A percentile compares a stretch with the other conserved stretches of the same genome.
Conservation (phyloP, 1,140 invertebrate species). For the Papilio polyxenes region DNA sequence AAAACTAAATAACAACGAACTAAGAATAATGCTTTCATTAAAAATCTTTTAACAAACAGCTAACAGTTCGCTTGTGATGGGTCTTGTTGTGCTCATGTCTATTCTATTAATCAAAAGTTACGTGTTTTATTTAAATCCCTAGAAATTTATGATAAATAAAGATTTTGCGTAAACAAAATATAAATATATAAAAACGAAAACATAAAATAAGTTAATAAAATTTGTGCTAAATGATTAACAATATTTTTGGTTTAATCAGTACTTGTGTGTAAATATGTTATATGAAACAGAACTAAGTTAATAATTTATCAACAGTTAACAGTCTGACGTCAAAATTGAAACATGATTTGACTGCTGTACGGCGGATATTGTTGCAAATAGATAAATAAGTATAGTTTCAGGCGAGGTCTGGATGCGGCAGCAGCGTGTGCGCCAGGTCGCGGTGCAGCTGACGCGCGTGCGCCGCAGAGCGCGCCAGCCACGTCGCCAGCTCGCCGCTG, state of each 20-base stretch:
- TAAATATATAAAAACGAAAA: neutral
- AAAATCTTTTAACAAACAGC: neutral
- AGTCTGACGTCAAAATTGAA: no score
- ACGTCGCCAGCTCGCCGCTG: slow-evolving; percentile 87
- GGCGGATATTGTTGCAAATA: no score
- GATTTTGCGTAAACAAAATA: neutral
- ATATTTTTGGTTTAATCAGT: slow-evolving; percentile 2
- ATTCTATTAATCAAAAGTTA: neutral
- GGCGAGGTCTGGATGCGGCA: slow-evolving; percentile 55
- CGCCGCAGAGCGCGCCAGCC: slow-evolving; percentile 86
- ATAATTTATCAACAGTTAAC: no score
- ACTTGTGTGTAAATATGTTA: neutral
- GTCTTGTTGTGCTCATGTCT: neutral
- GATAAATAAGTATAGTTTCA: neutral
- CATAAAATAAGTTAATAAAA: neutral
- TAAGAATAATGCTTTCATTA: neutral
- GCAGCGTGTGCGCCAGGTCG: slow-evolving; percentile 86
- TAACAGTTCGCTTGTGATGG: no score
- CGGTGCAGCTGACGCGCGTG: slow-evolving; percentile 93
- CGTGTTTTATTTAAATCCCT: neutral
- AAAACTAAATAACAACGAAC: neutral
- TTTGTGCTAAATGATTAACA: neutral
- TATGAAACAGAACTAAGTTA: neutral
- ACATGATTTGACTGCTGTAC: no score
- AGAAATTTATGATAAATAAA: neutral